Evolutionary conservation across 2,797 vertebrate species (phyloP).

Genomic region (Loriculus beryllinus): DNA sequence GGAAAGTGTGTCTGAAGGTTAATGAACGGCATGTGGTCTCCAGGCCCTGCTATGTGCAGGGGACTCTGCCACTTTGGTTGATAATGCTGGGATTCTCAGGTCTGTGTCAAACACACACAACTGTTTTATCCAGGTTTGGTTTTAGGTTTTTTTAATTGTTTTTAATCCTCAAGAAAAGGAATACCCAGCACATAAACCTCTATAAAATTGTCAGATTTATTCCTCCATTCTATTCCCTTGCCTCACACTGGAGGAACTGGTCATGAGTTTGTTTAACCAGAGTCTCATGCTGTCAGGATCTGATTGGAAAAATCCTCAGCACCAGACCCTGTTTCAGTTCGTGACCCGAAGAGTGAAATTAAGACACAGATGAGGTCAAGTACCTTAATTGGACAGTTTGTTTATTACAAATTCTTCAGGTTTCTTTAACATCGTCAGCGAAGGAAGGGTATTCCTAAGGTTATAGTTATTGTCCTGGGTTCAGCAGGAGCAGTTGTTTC

Average conservation of each 20-base stretch:
- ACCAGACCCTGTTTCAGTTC: background rate
- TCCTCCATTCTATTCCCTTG: background rate
- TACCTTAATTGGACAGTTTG: background rate
- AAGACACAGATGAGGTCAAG: background rate
- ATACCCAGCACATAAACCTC: background rate
- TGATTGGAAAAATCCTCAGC: background rate
- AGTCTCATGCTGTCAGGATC: background rate
- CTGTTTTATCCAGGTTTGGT: background rate
- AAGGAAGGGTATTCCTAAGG: background rate
- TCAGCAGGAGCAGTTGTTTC: background rate
- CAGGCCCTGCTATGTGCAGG: background rate
- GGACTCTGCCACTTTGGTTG: background rate
- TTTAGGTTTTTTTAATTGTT: background rate
- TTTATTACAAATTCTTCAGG: background rate
- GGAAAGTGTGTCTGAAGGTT: background rate
- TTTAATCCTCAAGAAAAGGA: background rate
- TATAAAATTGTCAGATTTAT: background rate
- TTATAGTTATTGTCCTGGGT: background rate
- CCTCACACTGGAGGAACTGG: background rate
- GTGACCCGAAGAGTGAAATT: background rate
- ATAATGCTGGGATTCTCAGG: background rate
- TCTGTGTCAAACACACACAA: background rate
- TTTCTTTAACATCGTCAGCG: background rate
- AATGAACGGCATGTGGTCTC: background rate
- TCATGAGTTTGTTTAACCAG: background rate